Conservation (phyloP, 2,888 invertebrate species). For the Dolichopus griseipennis region DNA sequence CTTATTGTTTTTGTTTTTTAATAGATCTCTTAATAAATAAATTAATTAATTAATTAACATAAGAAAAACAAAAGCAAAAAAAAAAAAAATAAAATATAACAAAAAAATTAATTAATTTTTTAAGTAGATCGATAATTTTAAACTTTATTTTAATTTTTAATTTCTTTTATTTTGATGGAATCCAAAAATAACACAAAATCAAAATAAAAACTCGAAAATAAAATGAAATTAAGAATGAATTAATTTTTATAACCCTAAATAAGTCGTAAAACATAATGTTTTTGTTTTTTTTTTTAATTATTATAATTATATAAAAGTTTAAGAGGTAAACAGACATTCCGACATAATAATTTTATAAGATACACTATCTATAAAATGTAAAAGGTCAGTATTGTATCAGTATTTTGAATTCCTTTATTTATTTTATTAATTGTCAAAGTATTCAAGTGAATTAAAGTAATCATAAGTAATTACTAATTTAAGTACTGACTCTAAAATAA, state of each 20-base stretch:
- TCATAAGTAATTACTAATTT: too few relatives aligned
- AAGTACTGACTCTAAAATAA: too few relatives aligned
- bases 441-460: too few relatives aligned
- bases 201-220: too few relatives aligned
- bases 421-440: too few relatives aligned
- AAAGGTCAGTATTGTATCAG: too few relatives aligned
- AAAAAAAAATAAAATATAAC: not conserved
- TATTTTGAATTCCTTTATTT: too few relatives aligned
- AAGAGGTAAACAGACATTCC: too few relatives aligned
- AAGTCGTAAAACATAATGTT: slow-evolving; percentile 2
- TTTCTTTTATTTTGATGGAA: not conserved
- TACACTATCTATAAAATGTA: too few relatives aligned
- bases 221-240: not conserved
- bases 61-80: not conserved
- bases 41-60: not conserved
- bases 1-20: not conserved
- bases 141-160: not conserved
- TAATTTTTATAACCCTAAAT: slow-evolving; percentile 6
- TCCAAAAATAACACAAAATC: too few relatives aligned
- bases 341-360: too few relatives aligned
- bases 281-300: not conserved
- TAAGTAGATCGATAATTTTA: not conserved
- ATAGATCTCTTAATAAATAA: not conserved
- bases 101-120: not conserved
- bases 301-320: too few relatives aligned